Conservation (phyloP, 2,888 invertebrate species). For the Amiota minor region DNA sequence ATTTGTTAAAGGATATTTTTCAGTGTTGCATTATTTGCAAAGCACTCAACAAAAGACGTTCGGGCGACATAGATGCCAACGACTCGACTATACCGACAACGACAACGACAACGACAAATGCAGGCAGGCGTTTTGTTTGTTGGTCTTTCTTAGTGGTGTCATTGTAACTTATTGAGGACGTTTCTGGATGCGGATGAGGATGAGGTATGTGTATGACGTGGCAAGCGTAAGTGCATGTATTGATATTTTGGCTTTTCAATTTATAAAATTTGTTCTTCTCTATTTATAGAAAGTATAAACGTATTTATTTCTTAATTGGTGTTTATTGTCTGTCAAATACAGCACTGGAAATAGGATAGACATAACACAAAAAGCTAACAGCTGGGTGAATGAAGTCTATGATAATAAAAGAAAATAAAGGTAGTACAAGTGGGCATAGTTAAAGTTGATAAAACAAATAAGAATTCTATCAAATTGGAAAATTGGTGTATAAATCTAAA, state of each 20-base stretch:
- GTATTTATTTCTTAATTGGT: constrained; percentile 67
- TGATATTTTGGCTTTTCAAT: constrained; percentile 31
- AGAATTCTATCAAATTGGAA: too few relatives aligned
- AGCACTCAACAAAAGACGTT: constrained; percentile 23
- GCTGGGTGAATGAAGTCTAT: not conserved
- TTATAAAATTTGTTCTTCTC: constrained; percentile 19
- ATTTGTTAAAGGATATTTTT: constrained; percentile 20
- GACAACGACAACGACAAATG: not conserved
- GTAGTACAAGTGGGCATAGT: too few relatives aligned
- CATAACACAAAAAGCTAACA: not conserved
- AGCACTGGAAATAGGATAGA: constrained; percentile 11
- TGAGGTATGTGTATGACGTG: not conserved
- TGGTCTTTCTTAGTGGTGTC: not conserved
- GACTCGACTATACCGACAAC: too few relatives aligned
- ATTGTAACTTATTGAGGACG: not conserved
- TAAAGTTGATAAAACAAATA: too few relatives aligned
- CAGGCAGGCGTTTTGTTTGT: not conserved
- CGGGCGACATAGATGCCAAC: not conserved
- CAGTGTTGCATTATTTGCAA: constrained; percentile 24
- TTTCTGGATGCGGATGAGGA: not conserved
- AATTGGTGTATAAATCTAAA: too few relatives aligned
- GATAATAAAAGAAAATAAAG: too few relatives aligned
- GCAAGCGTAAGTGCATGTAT: constrained; percentile 13
- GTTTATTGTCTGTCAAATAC: constrained; percentile 62
- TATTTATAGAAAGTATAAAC: not conserved